Evolutionary conservation across 2,888 invertebrate species (phyloP), one percentile per base, ranked within the genome.

Genomic region (Mesorhabditis sp.): DNA sequence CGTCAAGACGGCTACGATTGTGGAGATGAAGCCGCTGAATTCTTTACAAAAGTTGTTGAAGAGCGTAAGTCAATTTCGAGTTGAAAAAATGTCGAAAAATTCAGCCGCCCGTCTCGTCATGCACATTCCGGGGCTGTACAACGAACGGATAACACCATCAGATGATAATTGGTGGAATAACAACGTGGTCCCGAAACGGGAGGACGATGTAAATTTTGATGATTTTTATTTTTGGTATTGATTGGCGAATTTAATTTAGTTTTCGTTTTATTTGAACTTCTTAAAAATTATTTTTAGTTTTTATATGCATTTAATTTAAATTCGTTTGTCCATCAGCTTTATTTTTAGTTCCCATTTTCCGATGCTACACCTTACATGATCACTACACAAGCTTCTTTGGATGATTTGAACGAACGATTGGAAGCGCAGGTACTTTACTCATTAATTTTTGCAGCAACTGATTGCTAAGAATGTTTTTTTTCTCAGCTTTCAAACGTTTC

Each of bases 1-100:
- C 63, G 72, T 69, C 74, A 74, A 67, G 77, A 77, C 64, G 77
- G 77, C 5, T 73, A 67, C 45, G 77, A 77, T 61, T 77, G 77
- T 68, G 77, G 77, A 58, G 77, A 77, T 63, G 73, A 73, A 13
- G 71, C 74, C 7, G 69, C 70, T 3, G 44, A 69, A 5, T 10
- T 75, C 64, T 61, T 77, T 4, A 71, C 72, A 2, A 70, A 77
- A 5, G 75, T 70, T 63, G 65, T 77, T 4, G 72, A 74, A 6
- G 77, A 77, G 61, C 61, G 70, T 71, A 28, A 41, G 64, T 44
- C 41, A 69, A 7, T 4, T 28, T 28, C 45, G 58, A 28, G 13
- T 7, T 64, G 4, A n/a, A 28, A 64, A 42, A 42, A 13, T 10
- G 28, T 4, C 6, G 13, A 58, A 2, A 13, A 13, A 5, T 68